Base-by-base conservation (phyloP, 2,888 invertebrate genomes). In the Tachystola acroxantha region DNA sequence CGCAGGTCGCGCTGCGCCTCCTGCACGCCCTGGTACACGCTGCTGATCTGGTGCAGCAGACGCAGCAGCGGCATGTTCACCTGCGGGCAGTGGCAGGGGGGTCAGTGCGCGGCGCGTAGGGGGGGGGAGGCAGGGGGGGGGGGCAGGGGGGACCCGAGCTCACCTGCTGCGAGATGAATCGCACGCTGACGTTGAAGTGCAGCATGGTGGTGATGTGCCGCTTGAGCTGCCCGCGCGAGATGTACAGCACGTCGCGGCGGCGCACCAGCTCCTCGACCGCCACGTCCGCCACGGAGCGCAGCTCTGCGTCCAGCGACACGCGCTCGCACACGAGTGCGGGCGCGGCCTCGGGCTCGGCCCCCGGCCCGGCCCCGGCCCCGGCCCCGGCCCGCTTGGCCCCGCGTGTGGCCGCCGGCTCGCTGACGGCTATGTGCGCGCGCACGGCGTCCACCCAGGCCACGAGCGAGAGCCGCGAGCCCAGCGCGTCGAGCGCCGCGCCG, bases 21-120 rank as follows among this genome's bases (percentile, higher is more conserved):
- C 66, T 96, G 96, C 1, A 98, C 96, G 71, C 97, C 98, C 77
- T 97, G 96, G 77, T 97, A 97, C 97, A 98, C 97, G 64, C 96
- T 97, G 60, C 95, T 95, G 64, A 98, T 97, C 86, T 98, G 98
- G 80, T 98, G 97, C 40, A 98, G 88, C 34, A 98, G 89, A 34
- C 98, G 88, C 30, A 98, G 81, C 24, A 98, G 82, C 0, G 98
- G 97, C 97, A 98, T 97, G 75, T 98, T 98, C 1, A 98, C 92
- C 91, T 91, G 45, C 1, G 42, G 4, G 6, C 20, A n/a, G n/a
- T n/a, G n/a, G n/a, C n/a, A n/a, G n/a, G n/a, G n/a, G n/a, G n/a
- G n/a, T n/a, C n/a, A n/a, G n/a, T n/a, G n/a, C n/a, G n/a, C n/a
- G n/a, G n/a, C n/a, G n/a, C n/a, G n/a, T n/a, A n/a, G n/a, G n/a